Base-by-base conservation (phyloP, 2,888 invertebrate species). In the Quadriops clusia region DNA sequence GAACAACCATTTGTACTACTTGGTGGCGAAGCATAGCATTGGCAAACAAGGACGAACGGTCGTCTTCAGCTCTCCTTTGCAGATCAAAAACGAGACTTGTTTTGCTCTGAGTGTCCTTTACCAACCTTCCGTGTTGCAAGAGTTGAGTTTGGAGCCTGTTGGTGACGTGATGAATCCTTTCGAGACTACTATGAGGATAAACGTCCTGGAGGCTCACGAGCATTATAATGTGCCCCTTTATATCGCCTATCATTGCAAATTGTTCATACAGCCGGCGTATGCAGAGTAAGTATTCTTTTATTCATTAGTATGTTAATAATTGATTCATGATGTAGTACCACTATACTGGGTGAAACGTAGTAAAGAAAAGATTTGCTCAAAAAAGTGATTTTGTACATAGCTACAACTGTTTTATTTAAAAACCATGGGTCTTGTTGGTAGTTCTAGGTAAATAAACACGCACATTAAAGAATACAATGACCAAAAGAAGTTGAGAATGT, bases 241-340 rank as follows among this genome's bases (percentile, higher is more conserved):
- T 47, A 72, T 85, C 28, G 84, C 85, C 2, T 85, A 84, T 49
- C 82, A 86, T 50, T 83, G 82, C 58, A 74, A 77, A 41, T 61
- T 87, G 31, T 78, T 74, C 53, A 58, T 84, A 20, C 68, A 77
- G 49, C 85, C 85, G 4, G 72, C 77, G 4, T 75, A 79, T 48
- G 70, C 74, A 24, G 77, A 76, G 81, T 82, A 53, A 72, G 74
- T 66, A 25, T 10, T 30, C n/a, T n/a, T 12, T 11, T 25, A 15
- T 15, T 32, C 2, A 4, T 28, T 5, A 28, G 13, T 4, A 3
- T 10, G n/a, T n/a, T 11, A 3, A n/a, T 23, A 23, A 2, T 3
- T 25, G 5, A 25, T 24, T 24, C 14, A n/a, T 24, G 11, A n/a
- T n/a, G n/a, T n/a, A n/a, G n/a, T n/a, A n/a, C n/a, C n/a, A n/a